Evolutionary conservation across 2,797 vertebrate species (phyloP), one percentile per base, ranked within the genome.

Genomic region (Nannoperca obscura): DNA sequence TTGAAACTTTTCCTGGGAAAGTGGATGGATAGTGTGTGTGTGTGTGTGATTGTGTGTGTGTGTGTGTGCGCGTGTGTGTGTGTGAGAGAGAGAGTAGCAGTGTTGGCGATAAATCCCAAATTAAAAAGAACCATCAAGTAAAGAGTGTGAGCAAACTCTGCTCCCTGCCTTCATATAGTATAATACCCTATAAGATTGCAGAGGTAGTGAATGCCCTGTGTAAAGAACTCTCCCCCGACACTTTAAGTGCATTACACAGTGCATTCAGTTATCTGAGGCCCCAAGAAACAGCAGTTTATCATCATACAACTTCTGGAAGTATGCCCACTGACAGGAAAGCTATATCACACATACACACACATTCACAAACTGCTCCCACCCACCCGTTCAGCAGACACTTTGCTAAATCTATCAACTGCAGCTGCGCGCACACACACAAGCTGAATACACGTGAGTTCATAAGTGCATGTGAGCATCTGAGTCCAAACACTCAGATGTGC

Each of bases 261-360:
- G 81, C 74, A 80, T 83, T 84, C 76, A 83, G 81, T 82, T 90
- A 90, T 85, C 76, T 32, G 79, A 84, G 77, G 83, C 84, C 76
- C 67, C 44, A 46, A 88, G 86, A 92, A 92, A 91, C 84, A 88
- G 84, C 84, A 86, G 87, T 94, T 93, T 84, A 92, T 94, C 93
- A 92, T 91, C 89, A 82, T 78, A 74, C 83, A 91, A 89, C 89
- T 87, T 81, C 89, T 89, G 93, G 91, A 93, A 93, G 91, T 67
- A 89, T 88, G 78, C 81, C 85, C 86, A 85, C 80, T 91, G 93
- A 93, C 92, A 93, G 90, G 82, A 84, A 82, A 82, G 84, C 91
- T 93, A 76, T 81, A 92, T 86, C 71, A 46, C 87, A 74, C 80
- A 75, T 49, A 75, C 68, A 73, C 64, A 46, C 36, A 38, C 68